Conservation (phyloP, 2,888 invertebrate genomes). For the Teinopalpus imperialis region DNA sequence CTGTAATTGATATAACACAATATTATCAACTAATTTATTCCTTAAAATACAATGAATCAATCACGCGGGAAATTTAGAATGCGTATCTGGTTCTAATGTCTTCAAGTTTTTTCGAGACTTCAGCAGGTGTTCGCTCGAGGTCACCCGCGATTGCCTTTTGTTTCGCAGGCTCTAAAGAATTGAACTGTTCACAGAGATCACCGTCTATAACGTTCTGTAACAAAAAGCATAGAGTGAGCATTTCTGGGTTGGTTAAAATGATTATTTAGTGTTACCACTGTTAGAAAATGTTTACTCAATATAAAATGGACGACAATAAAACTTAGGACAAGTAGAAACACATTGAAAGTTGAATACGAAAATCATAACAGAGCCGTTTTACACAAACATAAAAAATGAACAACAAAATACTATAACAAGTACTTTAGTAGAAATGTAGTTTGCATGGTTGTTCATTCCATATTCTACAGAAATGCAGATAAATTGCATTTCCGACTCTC, state of each 20-base stretch:
- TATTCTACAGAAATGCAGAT: slow-evolving; percentile 61
- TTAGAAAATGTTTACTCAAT: no score
- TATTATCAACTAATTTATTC: slow-evolving; percentile 17
- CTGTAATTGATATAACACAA: background rate
- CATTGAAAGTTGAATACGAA: no score
- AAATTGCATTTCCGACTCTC: slow-evolving; percentile 66
- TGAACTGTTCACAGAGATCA: slow-evolving; percentile 99
- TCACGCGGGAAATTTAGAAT: slow-evolving; percentile 85
- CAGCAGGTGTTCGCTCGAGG: slow-evolving; percentile 96
- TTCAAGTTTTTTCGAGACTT: slow-evolving; percentile 99
- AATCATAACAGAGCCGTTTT: no score
- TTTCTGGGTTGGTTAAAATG: background rate
- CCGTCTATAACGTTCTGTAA: slow-evolving; percentile 97
- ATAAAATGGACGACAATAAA: no score
- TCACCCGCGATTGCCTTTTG: slow-evolving; percentile 98
- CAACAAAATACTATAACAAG: no score
- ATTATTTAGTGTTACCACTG: no score
- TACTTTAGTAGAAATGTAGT: no score
- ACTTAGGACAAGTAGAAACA: no score
- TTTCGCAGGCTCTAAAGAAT: slow-evolving; percentile 95
- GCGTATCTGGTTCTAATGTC: slow-evolving; percentile 99
- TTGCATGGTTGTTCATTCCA: slow-evolving; percentile 75
- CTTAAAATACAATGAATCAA: slow-evolving; percentile 21
- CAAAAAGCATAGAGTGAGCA: background rate
- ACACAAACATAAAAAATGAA: no score